Percentiles rank a stretch among this genome's conserved stretches.
These are phyloP conservation scores for Bicyclus anynana DNA, from an alignment of 1,140 invertebrate genomes.

Conservation along the genomic window DNA sequence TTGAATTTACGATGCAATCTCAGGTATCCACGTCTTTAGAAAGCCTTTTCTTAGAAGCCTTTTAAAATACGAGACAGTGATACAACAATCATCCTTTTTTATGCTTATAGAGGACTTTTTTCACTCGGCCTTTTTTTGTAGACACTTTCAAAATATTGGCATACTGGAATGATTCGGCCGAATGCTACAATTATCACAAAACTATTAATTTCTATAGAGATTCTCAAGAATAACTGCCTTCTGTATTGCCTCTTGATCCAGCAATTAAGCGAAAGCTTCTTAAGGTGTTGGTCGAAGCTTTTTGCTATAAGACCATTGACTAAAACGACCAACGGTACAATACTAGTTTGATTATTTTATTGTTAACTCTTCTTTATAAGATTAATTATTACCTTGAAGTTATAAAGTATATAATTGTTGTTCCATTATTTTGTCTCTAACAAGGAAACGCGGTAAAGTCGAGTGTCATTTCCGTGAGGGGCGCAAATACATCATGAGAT, in stretches of 20 bases:
- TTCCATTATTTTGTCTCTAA: not conserved
- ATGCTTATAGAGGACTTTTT: not conserved
- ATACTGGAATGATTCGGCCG: not conserved
- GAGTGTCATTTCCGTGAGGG: not conserved
- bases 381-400: too few species aligned
- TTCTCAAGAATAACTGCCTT: too few species aligned
- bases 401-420: too few species aligned
- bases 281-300: too few species aligned
- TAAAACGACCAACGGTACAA: too few species aligned
- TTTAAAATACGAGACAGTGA: constrained; percentile 2
- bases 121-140: not conserved
- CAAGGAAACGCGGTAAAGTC: not conserved
- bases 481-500: not conserved
- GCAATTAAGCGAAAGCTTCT: too few species aligned
- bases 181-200: too few species aligned
- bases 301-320: too few species aligned
- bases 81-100: constrained; percentile 8
- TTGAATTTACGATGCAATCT: constrained; percentile 20
- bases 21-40: constrained; percentile 19
- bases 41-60: constrained; percentile 18
- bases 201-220: too few species aligned
- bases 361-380: too few species aligned
- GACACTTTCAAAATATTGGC: not conserved
- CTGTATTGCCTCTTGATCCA: too few species aligned
- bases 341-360: too few species aligned